These are phyloP conservation scores for Cephalopholis sonnerati DNA, from an alignment of 2,113 vertebrate species.

Conservation along the genomic window DNA sequence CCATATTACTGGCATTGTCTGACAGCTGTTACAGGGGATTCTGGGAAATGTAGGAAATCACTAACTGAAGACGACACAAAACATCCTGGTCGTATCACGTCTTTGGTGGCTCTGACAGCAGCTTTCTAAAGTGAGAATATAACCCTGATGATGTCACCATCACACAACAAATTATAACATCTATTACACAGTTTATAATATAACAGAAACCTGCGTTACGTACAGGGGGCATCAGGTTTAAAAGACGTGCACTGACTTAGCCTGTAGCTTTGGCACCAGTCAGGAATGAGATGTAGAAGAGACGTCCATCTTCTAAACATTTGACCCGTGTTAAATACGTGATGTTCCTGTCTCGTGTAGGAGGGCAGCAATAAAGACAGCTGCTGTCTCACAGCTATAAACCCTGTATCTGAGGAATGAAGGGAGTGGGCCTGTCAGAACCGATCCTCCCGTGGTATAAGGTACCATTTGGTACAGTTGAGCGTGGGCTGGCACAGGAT, in stretches of 20 bases:
- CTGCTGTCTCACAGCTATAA: constrained; percentile 7
- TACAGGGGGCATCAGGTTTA: not conserved
- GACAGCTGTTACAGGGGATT: too few relatives aligned
- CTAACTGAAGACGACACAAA: too few relatives aligned
- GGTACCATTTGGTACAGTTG: constrained; percentile 23
- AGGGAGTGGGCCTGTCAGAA: constrained; percentile 33
- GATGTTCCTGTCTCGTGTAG: not conserved
- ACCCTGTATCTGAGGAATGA: constrained; percentile 51
- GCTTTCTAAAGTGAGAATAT: too few relatives aligned
- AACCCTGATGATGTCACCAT: too few relatives aligned
- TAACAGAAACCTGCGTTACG: too few relatives aligned
- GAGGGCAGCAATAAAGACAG: constrained; percentile 20
- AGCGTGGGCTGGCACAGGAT: constrained; percentile 7
- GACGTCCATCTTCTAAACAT: not conserved
- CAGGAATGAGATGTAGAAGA: not conserved
- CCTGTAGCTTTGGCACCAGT: too few relatives aligned
- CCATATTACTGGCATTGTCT: too few relatives aligned
- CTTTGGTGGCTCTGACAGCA: too few relatives aligned
- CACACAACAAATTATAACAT: too few relatives aligned
- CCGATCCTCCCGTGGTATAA: not conserved
- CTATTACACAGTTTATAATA: too few relatives aligned
- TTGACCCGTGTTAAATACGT: not conserved
- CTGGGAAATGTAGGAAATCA: too few relatives aligned
- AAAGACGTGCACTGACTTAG: not conserved
- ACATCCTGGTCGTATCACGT: too few relatives aligned